phyloP scores from a whole-genome alignment of 2,113 vertebrate species.

The Arvicanthis niloticus region DNA sequence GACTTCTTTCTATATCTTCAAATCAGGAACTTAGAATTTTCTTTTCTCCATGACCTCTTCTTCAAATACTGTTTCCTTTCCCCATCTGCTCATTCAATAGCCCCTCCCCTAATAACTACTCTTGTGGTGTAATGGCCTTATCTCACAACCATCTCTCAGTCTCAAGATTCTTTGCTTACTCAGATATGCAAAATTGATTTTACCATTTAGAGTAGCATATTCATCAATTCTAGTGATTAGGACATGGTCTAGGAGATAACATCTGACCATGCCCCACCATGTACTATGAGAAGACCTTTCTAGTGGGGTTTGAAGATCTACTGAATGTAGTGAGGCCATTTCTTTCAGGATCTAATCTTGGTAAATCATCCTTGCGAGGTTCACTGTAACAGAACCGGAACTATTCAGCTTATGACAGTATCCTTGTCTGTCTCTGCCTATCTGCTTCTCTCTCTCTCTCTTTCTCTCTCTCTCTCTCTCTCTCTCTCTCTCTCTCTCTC shows the following conservation, averaged over 20 bases:
- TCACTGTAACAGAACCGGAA: background rate
- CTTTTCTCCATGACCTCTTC: background rate
- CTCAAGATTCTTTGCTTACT: background rate
- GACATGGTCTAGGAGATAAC: background rate
- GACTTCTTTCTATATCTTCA: background rate
- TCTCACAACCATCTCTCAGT: background rate
- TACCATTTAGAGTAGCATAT: background rate
- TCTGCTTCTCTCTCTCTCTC: no score
- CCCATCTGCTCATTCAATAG: background rate
- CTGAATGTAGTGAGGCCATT: background rate
- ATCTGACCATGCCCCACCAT: background rate
- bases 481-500: no score
- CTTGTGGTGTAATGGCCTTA: background rate
- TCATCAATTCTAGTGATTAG: background rate
- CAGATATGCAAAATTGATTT: background rate
- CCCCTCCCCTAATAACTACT: background rate
- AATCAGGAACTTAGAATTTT: background rate
- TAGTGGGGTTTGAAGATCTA: background rate
- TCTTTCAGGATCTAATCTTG: background rate
- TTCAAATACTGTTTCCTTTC: background rate
- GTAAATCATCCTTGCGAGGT: background rate
- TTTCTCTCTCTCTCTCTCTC: no score
- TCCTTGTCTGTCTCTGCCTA: background rate
- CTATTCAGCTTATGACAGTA: background rate
- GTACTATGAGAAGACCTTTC: background rate